phyloP scores from a whole-genome alignment of 2,113 vertebrate genomes.

The Proteles cristata region DNA sequence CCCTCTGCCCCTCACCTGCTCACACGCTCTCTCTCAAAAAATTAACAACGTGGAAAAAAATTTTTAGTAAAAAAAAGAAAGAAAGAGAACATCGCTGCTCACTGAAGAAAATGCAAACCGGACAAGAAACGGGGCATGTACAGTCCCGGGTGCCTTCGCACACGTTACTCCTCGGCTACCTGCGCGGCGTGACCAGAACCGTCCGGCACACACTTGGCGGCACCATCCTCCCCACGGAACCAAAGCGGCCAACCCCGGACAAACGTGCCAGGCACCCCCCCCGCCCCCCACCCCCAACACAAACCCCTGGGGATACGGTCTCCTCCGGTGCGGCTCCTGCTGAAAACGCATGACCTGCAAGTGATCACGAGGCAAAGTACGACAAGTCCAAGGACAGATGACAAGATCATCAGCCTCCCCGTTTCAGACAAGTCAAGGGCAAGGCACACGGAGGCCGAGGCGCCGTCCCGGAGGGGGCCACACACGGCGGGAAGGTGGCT shows the following conservation, averaged over 20 bases:
- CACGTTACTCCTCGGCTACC: neutral
- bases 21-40: no score
- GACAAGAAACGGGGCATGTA: neutral
- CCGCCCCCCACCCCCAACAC: no score
- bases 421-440: neutral
- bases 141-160: neutral
- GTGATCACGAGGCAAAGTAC: neutral
- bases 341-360: neutral
- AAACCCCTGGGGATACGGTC: fast-evolving
- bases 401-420: neutral
- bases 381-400: neutral
- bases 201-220: neutral
- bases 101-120: no score
- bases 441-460: neutral
- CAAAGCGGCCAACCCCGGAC: neutral
- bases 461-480: neutral
- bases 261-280: neutral
- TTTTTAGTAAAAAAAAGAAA: no score
- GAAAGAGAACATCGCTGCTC: no score
- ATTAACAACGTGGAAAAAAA: no score
- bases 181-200: neutral
- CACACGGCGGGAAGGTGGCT: neutral
- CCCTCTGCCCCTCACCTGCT: no score
- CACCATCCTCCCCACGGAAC: neutral
- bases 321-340: neutral